Conservation (phyloP, 2,797 vertebrate genomes). For the Eulemur albifrons region DNA sequence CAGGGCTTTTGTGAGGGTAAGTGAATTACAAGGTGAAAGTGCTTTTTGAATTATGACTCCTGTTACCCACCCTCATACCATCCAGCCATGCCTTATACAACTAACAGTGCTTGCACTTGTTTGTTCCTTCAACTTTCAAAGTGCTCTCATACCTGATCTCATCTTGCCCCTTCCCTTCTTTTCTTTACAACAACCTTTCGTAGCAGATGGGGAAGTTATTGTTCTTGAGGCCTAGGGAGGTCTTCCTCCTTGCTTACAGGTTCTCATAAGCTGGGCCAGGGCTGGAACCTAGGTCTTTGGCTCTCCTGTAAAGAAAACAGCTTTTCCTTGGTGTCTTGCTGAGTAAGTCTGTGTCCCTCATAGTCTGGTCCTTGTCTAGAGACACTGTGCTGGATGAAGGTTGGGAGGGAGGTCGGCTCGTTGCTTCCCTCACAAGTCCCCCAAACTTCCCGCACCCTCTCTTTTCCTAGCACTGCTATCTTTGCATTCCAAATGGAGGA, state of each 20-base stretch:
- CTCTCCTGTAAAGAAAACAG: background rate
- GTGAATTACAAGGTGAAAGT: background rate
- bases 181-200: background rate
- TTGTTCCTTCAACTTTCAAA: background rate
- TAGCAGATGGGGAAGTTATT: background rate
- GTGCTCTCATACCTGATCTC: background rate
- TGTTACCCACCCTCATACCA: fast-evolving
- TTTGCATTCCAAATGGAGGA: background rate
- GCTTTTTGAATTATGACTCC: background rate
- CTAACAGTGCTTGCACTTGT: background rate
- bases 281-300: background rate
- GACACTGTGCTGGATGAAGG: background rate
- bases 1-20: background rate
- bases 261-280: background rate
- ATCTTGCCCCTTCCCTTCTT: background rate
- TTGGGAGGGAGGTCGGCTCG: background rate
- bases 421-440: background rate
- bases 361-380: background rate
- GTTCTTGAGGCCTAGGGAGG: background rate
- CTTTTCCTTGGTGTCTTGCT: background rate
- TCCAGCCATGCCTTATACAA: fast-evolving
- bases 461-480: background rate
- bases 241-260: background rate
- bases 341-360: background rate
- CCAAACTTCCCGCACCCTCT: background rate